Evolutionary conservation across 2,797 vertebrate genomes (phyloP).

Genomic region (Poeciliopsis turneri): DNA sequence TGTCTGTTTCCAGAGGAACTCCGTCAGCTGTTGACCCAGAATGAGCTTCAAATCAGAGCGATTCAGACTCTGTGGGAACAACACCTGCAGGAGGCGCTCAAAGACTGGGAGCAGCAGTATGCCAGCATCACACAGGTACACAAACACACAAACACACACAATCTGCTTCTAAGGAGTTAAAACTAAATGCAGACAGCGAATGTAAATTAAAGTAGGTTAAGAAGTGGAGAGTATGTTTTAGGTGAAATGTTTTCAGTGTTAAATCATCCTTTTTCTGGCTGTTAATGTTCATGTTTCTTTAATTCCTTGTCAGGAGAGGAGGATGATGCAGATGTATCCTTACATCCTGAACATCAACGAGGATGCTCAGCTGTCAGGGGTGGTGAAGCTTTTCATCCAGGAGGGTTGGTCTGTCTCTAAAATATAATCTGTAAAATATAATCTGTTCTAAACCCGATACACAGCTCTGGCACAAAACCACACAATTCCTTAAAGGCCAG

Average conservation of each 20-base stretch:
- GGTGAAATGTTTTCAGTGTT: background rate
- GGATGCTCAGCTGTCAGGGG: conserved; percentile 88
- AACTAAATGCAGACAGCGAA: background rate
- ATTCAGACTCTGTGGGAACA: conserved; percentile 86
- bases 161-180: background rate
- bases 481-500: background rate
- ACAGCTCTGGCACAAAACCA: background rate
- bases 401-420: conserved; percentile 74
- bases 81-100: conserved; percentile 84
- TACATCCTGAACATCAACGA: conserved; percentile 90
- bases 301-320: conserved; percentile 78
- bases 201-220: background rate
- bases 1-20: conserved; percentile 78
- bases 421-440: background rate
- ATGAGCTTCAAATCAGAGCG: conserved; percentile 80
- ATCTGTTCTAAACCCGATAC: background rate
- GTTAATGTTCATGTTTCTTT: background rate
- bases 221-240: background rate
- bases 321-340: conserved; percentile 87
- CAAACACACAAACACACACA: background rate
- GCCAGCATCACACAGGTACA: conserved; percentile 83
- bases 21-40: conserved; percentile 79
- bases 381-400: conserved; percentile 89
- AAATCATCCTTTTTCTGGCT: background rate
- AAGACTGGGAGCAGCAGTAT: conserved; percentile 87